Evolutionary conservation across 2,888 invertebrate genomes (phyloP), one percentile per base, ranked within the genome.

Genomic region (Gisinianus flammeolus): DNA sequence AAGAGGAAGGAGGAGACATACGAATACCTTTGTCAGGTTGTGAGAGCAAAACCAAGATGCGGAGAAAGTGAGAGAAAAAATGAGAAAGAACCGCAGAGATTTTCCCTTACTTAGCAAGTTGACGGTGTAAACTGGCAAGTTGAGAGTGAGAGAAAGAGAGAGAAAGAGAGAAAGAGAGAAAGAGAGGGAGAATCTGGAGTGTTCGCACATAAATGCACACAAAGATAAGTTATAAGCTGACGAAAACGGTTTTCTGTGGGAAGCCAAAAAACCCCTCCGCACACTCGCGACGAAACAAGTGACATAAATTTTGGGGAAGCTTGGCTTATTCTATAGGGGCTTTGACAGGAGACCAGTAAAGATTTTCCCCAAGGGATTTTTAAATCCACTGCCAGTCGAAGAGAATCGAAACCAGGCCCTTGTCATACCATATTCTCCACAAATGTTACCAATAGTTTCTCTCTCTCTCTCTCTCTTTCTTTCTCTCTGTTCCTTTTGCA

Each of bases 241-340:
- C 19, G 44, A 69, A 74, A 74, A 74, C 28, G 66, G 66, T 35
- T 64, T 69, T 69, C 28, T 44, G 8, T 28, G 66, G 66, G 8
- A 66, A 28, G 28, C 3, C 2, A 10, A 19, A 30, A 66, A 66
- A 26, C 30, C 16, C 26, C 66, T 28, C 8, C 66, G 8, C 28
- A 24, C 8, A 19, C 8, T 30, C 31, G 31, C 19, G 24, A 64
- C 75, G 44, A 52, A 62, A 72, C 77, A 66, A 78, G 72, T 73
- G 77, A 78, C 77, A 78, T 66, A 78, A 78, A 72, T 78, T 78
- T 71, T n/a, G 35, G 28, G 54, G 30, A 72, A 67, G 72, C 69
- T 78, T 54, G 72, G 72, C 67, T 78, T 66, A 78, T 78, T 73
- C 77, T 66, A 8, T 28, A 24, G 77, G 77, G 72, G 66, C 54